Base-by-base conservation (phyloP, 2,113 vertebrate species). In the Hiodon tergisus region DNA sequence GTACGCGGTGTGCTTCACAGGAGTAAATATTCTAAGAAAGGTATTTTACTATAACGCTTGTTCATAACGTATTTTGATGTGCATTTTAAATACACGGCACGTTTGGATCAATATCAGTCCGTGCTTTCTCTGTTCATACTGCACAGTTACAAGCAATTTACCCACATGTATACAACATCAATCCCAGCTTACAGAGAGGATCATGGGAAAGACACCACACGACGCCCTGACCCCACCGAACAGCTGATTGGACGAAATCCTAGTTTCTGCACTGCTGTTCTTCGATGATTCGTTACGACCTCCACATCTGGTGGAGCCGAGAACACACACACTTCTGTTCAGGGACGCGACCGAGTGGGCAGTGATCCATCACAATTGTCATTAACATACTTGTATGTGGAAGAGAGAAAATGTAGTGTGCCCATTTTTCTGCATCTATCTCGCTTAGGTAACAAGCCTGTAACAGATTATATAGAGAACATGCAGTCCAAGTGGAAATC, bases 21-120 rank as follows among this genome's bases (percentile, higher is more conserved):
- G 86, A 86, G 82, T 81, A 84, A 86, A 86, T 89, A 89, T 88
- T 86, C 85, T 80, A 75, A 83, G 76, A 83, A 77, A 75, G 83
- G 84, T 91, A 90, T 90, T 90, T 89, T 89, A 89, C 74, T 87
- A 89, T 87, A 83, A 87, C 71, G 85, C 87, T 90, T 85, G 86
- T 88, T 77, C 71, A 83, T 89, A 81, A 87, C 88, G 88, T 90
- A 87, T 91, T 90, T 90, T 88, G 81, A 87, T 90, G 89, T 90
- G 90, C 84, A 86, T 87, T 89, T 84, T 81, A 85, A 85, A 85
- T 86, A 83, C 83, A 83, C 69, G 3, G 82, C 88, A 87, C 83
- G 81, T 86, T 81, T 71, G 78, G 83, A 70, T 84, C 85, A 80
- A 81, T 78, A 73, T 86, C 80, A 79, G 85, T 83, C 77, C 81